Conservation (phyloP, 1,140 invertebrate species). For the Drosophila ficusphila region DNA sequence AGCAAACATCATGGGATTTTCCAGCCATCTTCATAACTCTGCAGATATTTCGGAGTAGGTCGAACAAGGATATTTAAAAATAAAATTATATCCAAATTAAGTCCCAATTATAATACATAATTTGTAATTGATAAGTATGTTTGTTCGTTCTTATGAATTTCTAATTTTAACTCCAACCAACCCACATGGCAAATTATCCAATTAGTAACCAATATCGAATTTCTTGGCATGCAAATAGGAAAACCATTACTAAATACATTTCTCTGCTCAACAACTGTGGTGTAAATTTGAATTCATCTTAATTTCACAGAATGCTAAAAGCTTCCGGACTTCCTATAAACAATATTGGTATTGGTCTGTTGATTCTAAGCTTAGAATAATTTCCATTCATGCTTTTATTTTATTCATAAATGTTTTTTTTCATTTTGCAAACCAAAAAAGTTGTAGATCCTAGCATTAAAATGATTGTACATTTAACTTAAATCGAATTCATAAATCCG, state of each 20-base stretch:
- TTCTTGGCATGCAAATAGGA: not conserved
- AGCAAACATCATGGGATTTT: not conserved
- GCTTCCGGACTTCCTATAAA: not conserved
- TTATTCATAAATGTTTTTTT: not conserved
- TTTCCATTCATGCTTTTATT: not conserved
- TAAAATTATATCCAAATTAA: too few relatives aligned
- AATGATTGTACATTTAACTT: constrained; percentile 1
- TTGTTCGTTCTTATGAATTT: too few relatives aligned
- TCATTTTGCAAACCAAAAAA: not conserved
- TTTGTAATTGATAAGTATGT: too few relatives aligned
- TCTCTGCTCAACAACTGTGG: not conserved
- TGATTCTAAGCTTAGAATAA: not conserved
- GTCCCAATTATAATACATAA: too few relatives aligned
- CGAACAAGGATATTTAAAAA: too few relatives aligned
- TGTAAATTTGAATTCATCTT: not conserved
- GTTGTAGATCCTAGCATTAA: too few relatives aligned
- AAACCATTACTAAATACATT: not conserved
- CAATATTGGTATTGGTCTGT: not conserved
- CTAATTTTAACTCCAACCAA: not conserved
- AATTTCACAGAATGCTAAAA: not conserved
- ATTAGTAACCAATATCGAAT: not conserved
- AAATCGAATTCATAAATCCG: constrained; percentile 34
- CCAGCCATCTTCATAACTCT: not conserved
- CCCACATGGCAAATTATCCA: not conserved
- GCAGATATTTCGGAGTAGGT: not conserved